Base-by-base conservation (phyloP, 2,113 vertebrate species). In the Psettodes erumei region DNA sequence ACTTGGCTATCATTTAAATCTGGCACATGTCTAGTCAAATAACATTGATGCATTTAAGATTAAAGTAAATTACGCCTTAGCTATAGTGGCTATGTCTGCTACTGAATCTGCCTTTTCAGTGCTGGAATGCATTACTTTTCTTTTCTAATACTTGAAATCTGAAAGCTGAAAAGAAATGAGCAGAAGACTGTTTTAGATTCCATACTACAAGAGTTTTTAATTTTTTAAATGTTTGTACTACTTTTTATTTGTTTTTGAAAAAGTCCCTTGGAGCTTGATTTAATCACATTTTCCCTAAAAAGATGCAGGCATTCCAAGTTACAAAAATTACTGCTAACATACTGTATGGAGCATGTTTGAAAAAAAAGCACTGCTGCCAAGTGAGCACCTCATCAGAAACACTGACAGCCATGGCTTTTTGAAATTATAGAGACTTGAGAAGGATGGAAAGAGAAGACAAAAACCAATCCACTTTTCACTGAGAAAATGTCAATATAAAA, bases 401-500 rank as follows among this genome's bases (percentile, higher is more conserved):
- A n/a, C 67, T 51, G 53, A 21, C 43, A 71, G n/a, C n/a, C 43
- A 30, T 37, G 33, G 32, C 30, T 66, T 37, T 50, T 58, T 16
- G 0, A 56, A 54, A 71, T 65, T 51, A 73, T 54, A 48, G 43
- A 70, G 50, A 56, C 51, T 67, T 77, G 10, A 59, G 72, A 67
- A 66, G 32, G 30, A 60, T 58, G 28, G 33, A 16, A 50, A 54
- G 13, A 7, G 3, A 51, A 63, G 3, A 18, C 19, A 42, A 64
- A 53, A 62, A 11, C 5, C 7, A 16, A 58, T 27, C 13, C 9
- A 18, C 30, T 28, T 7, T 63, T 69, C 10, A 75, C 43, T 19
- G 50, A 23, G 28, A 53, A 81, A 75, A 83, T 77, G 50, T 56
- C 48, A 79, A 71, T 21, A 74, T 38, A 58, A 71, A 65, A 60